Evolutionary conservation across 1,140 invertebrate species (phyloP).

Genomic region (Drosophila guanche): DNA sequence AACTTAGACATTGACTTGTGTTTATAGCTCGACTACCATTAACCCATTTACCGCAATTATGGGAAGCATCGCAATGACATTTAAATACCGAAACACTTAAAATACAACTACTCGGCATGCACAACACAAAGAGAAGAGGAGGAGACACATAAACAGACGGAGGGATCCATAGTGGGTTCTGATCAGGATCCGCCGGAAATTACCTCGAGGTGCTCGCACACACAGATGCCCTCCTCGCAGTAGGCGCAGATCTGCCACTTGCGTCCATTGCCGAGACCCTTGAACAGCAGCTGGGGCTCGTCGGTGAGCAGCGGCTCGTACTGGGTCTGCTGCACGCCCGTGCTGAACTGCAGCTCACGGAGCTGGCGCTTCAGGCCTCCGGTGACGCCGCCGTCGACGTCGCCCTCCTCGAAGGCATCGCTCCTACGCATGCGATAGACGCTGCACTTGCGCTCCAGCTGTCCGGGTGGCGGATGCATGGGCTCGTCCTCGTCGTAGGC

Average conservation of each 20-base stretch:
- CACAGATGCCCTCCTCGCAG: conserved; percentile 82
- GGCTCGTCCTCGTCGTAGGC: conserved; percentile 65
- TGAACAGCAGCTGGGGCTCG: conserved; percentile 75
- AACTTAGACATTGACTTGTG: too few relatives aligned
- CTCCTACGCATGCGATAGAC: conserved; percentile 82
- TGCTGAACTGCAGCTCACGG: conserved; percentile 72
- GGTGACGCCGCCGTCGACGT: conserved; percentile 31
- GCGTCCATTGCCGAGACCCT: conserved; percentile 70
- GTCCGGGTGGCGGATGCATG: conserved; percentile 64
- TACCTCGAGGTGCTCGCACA: conserved; percentile 83
- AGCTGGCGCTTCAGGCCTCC: conserved; percentile 67
- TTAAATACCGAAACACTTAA: conserved; percentile 13
- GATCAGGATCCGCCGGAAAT: conserved; percentile 30
- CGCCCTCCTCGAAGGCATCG: conserved; percentile 66
- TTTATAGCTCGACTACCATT: too few relatives aligned
- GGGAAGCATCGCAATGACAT: background rate
- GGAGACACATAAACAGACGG: conserved; percentile 7
- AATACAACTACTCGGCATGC: conserved; percentile 11
- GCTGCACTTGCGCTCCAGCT: conserved; percentile 82
- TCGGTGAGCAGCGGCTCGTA: conserved; percentile 77
- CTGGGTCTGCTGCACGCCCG: conserved; percentile 64
- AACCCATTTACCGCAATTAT: background rate
- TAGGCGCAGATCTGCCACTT: conserved; percentile 78
- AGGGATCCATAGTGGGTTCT: background rate
- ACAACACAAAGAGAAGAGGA: conserved; percentile 3